Base-by-base conservation (phyloP, 1,140 invertebrate species). In the Triops cancriformis region DNA sequence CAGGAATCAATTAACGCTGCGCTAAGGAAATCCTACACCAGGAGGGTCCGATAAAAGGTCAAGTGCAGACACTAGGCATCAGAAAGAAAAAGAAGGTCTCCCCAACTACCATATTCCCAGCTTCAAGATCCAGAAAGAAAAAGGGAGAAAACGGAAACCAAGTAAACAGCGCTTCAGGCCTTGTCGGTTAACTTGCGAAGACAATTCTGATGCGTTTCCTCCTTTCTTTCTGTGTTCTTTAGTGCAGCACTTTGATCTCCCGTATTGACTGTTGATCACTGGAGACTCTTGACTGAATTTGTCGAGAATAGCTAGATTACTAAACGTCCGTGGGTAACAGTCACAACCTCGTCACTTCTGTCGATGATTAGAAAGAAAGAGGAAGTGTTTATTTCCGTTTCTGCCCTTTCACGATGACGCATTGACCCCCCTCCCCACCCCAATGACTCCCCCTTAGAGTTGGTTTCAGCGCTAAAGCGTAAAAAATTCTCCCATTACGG, bases 1-100 rank as follows among this genome's bases (percentile, higher is more conserved):
- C 51, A 64, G 51, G 51, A 64, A 64, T 64, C 51, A 64, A 64
- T 64, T 64, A 64, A 64, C 51, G 51, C 51, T 64, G 51, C 51
- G 51, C 51, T 64, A 23, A 64, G 51, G 51, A 64, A 64, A 64
- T 64, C 14, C 51, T 18, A 64, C 51, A 10, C 51, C 18, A 64
- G 51, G 51, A 64, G 51, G 51, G 51, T 64, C 51, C 10, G 51
- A 64, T 64, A 64, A 64, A 64, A 64, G 51, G 51, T 64, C 51
- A 64, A 64, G 51, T 64, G 51, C 23, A 64, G 51, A 64, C 51
- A 14, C 2, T 64, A 18, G 51, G 23, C 51, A 64, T 64, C 18
- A 23, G 51, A 64, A 37, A 37, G 31, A 23, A 64, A 23, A 64
- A 64, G 51, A 64, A 23, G 6, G 51, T 9, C 18, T 64, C 51